Conservation (phyloP, 1,140 invertebrate species). For the Drosophila oshimai region DNA sequence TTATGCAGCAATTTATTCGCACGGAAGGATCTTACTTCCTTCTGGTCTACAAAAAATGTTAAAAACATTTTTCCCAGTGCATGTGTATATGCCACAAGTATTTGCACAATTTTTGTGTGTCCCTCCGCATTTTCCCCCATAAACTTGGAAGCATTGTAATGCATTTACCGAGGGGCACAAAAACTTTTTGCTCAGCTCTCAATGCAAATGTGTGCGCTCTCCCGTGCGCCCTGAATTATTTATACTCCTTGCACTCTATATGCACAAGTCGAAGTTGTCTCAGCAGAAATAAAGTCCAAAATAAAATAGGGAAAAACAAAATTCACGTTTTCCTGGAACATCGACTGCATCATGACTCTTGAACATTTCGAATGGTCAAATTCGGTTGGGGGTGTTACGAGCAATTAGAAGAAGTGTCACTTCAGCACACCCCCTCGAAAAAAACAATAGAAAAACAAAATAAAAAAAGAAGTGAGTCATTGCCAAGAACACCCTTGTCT, state of each 20-base stretch:
- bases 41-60: too few species aligned
- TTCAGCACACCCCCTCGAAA: slow-evolving; percentile 35
- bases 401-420: slow-evolving; percentile 70
- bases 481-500: slow-evolving; percentile 33
- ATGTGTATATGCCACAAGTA: slow-evolving; percentile 43
- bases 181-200: slow-evolving; percentile 35
- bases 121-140: background rate
- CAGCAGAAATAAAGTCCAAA: slow-evolving; percentile 53
- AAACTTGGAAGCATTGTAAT: slow-evolving; percentile 71
- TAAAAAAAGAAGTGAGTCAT: slow-evolving; percentile 54
- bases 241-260: slow-evolving; percentile 75
- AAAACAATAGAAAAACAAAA: slow-evolving; percentile 40
- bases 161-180: slow-evolving; percentile 54
- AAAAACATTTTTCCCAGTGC: background rate
- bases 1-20: too few species aligned
- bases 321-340: slow-evolving; percentile 17
- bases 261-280: slow-evolving; percentile 44
- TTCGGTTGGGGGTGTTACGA: slow-evolving; percentile 10
- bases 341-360: slow-evolving; percentile 56
- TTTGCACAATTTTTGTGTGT: slow-evolving; percentile 50
- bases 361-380: slow-evolving; percentile 44
- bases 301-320: slow-evolving; percentile 38
- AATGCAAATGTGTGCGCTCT: slow-evolving; percentile 68
- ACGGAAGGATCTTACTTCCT: too few species aligned
- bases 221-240: slow-evolving; percentile 69